Percentiles rank a stretch among this genome's conserved stretches.
These are phyloP conservation scores for Odocoileus hemionus DNA, from an alignment of 2,113 vertebrate genomes.

Conservation along the genomic window DNA sequence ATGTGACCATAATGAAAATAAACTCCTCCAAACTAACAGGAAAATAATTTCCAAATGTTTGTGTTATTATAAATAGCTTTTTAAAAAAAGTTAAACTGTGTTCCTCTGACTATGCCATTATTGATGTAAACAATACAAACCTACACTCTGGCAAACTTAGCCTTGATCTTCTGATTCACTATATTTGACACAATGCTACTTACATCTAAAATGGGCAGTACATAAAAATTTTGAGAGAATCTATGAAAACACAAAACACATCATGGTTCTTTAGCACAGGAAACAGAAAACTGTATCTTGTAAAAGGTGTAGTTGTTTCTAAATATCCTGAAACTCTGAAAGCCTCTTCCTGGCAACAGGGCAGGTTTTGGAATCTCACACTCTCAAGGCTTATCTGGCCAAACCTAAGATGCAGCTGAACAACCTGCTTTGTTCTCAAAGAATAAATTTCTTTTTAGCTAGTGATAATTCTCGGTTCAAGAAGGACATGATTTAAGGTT, in stretches of 20 bases:
- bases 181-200: not conserved
- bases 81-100: not conserved
- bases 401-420: not conserved
- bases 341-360: not conserved
- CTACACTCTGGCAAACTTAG: not conserved
- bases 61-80: not conserved
- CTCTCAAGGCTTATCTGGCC: not conserved
- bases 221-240: not conserved
- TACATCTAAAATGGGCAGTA: not conserved
- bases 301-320: not conserved
- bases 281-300: not conserved
- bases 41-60: not conserved
- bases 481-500: constrained; percentile 6
- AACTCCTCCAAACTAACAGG: not conserved
- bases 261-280: not conserved
- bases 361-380: not conserved
- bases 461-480: not conserved
- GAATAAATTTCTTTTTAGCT: constrained; percentile 1
- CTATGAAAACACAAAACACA: not conserved
- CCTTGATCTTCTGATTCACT: not conserved
- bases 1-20: not conserved
- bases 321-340: not conserved
- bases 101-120: constrained; percentile 22
- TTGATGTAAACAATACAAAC: not conserved
- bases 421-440: not conserved